A percentile compares a stretch with the other conserved stretches of the same genome.
phyloP scores from a whole-genome alignment of 1,140 invertebrate species.

The Atopsyche davidsoni region DNA sequence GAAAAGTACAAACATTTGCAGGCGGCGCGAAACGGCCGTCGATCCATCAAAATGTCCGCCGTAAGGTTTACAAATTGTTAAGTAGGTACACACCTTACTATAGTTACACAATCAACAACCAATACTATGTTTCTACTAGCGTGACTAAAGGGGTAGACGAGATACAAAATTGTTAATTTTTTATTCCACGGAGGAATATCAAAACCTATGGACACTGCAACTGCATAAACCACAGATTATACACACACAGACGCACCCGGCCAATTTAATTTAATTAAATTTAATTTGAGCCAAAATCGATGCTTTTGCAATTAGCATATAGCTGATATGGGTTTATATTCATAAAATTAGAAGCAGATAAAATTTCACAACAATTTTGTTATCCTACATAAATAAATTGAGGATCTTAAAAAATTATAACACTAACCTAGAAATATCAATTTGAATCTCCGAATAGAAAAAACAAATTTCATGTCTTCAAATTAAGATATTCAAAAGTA shows the following conservation, averaged over 20 bases:
- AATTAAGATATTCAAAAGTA: neutral
- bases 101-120: conserved; percentile 22
- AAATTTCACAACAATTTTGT: conserved; percentile 4
- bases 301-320: neutral
- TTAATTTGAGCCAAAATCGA: neutral
- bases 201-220: conserved; percentile 3
- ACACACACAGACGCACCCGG: neutral
- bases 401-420: neutral
- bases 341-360: conserved; percentile 9
- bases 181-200: neutral
- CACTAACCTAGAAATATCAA: neutral
- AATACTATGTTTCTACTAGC: conserved; percentile 20
- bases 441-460: neutral
- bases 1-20: conserved; percentile 19
- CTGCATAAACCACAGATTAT: neutral
- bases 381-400: conserved; percentile 10
- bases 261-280: neutral
- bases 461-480: neutral
- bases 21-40: neutral
- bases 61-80: conserved; percentile 13
- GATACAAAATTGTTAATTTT: conserved; percentile 3
- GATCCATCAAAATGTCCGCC: neutral
- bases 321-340: conserved; percentile 2
- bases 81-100: conserved; percentile 13
- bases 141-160: conserved; percentile 15